phyloP scores from a whole-genome alignment of 2,888 invertebrate genomes.

The Sericinus montela region DNA sequence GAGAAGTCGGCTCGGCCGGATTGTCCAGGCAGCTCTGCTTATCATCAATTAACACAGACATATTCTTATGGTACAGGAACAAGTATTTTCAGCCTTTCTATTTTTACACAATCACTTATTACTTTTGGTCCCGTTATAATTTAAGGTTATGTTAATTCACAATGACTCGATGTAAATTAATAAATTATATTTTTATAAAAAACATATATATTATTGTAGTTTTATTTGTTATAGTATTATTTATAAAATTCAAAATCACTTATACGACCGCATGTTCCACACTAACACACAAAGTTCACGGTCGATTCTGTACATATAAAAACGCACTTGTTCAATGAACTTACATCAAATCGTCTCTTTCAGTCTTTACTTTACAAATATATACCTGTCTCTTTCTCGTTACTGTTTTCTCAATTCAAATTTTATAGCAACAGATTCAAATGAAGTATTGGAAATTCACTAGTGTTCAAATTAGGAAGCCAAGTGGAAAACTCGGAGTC shows the following conservation, averaged over 20 bases:
- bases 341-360: not conserved
- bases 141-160: not conserved
- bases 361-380: not conserved
- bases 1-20: constrained; percentile 27
- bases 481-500: not conserved
- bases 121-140: constrained; percentile 2
- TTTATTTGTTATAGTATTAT: no score
- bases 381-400: constrained; percentile 12
- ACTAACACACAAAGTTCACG: constrained; percentile 6
- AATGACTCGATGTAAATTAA: not conserved
- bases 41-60: constrained; percentile 6
- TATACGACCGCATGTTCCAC: not conserved
- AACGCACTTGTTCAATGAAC: constrained; percentile 12
- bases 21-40: not conserved
- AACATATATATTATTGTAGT: not conserved
- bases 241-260: not conserved
- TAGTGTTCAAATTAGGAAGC: not conserved
- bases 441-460: not conserved
- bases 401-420: not conserved
- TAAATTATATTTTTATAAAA: no score
- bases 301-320: not conserved
- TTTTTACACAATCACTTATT: not conserved
- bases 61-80: not conserved
- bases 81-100: not conserved
- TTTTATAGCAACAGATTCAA: not conserved